Evolutionary conservation across 2,113 vertebrate species (phyloP), one percentile per base, ranked within the genome.

Genomic region (Poeciliopsis turrubarensis): DNA sequence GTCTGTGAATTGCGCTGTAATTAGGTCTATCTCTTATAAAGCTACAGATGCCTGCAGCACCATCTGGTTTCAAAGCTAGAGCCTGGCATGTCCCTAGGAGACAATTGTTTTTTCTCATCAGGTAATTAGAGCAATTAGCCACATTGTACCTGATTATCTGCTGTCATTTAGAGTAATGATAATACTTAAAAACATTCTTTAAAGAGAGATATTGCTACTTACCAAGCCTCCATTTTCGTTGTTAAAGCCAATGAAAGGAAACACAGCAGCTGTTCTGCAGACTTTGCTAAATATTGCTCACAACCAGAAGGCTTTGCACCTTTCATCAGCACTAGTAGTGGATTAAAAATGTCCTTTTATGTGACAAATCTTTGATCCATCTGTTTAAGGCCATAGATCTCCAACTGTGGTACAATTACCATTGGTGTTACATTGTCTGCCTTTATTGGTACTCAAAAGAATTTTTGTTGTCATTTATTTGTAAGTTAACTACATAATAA

Each of bases 151-250:
- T 79, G 80, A 89, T 86, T 83, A 84, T 81, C 79, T 84, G 70
- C 83, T 92, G 87, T 87, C 76, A 39, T 92, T 90, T 87, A 85
- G 37, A 68, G 78, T 91, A 88, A 91, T 89, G 71, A 86, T 90
- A 89, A 91, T 90, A 89, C 81, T 83, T 84, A 76, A 73, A 87
- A 93, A 89, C 83, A 90, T 79, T 85, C 81, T 84, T 89, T 86
- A 77, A 72, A 87, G 77, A 70, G 81, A 82, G 70, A 89, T 70
- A 68, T 77, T 89, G 81, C 70, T 84, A 84, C 87, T 88, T 79
- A 86, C 72, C 12, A 65, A 78, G 44, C 66, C 76, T 79, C 84
- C n/a, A 74, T 84, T 72, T 74, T 82, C 44, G 3, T 47, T 70
- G 73, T 85, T 82, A 70, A 71, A 72, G 78, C 75, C 87, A 89